Conservation (phyloP, 2,888 invertebrate genomes). For the Galerucella nymphaeae region DNA sequence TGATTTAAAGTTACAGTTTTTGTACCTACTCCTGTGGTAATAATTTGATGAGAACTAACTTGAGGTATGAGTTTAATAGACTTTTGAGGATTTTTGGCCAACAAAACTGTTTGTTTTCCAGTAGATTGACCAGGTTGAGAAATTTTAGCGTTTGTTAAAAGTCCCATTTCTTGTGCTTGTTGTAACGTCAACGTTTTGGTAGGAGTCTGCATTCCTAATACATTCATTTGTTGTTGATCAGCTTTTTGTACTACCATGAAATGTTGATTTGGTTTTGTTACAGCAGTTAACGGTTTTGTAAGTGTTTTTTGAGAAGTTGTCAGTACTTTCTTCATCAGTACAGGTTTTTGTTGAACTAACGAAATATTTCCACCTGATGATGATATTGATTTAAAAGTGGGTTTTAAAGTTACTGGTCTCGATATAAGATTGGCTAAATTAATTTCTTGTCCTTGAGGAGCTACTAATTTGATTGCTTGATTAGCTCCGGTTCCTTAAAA, state of each 20-base stretch:
- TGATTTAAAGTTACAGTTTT: slow-evolving; percentile 63
- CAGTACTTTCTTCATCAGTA: slow-evolving; percentile 62
- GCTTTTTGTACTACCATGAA: slow-evolving; percentile 59
- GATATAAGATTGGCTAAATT: slow-evolving; percentile 60
- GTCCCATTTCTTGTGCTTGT: slow-evolving; percentile 74
- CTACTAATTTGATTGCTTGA: slow-evolving; percentile 63
- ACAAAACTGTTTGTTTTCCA: slow-evolving; percentile 64
- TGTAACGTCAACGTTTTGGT: slow-evolving; percentile 74
- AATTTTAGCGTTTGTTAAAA: slow-evolving; percentile 67
- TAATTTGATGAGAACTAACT: slow-evolving; percentile 43
- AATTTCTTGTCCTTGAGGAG: slow-evolving; percentile 61
- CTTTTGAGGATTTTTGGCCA: slow-evolving; percentile 60
- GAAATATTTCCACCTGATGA: slow-evolving; percentile 49
- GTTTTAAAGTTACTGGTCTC: slow-evolving; percentile 60
- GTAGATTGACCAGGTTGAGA: slow-evolving; percentile 61
- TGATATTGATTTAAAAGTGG: slow-evolving; percentile 56
- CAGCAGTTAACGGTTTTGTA: slow-evolving; percentile 50
- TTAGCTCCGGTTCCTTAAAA: slow-evolving; percentile 51
- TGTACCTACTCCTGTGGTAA: slow-evolving; percentile 55
- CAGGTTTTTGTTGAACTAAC: slow-evolving; percentile 57
- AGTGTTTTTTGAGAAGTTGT: slow-evolving; percentile 51
- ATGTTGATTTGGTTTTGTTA: slow-evolving; percentile 53
- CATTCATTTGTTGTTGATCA: slow-evolving; percentile 50
- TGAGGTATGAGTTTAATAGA: slow-evolving; percentile 61
- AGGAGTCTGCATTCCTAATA: slow-evolving; percentile 59